A percentile compares a stretch with the other conserved stretches of the same genome.
phyloP scores from a whole-genome alignment of 2,113 vertebrate genomes.

The Rhinopomastus cyanomelas region DNA sequence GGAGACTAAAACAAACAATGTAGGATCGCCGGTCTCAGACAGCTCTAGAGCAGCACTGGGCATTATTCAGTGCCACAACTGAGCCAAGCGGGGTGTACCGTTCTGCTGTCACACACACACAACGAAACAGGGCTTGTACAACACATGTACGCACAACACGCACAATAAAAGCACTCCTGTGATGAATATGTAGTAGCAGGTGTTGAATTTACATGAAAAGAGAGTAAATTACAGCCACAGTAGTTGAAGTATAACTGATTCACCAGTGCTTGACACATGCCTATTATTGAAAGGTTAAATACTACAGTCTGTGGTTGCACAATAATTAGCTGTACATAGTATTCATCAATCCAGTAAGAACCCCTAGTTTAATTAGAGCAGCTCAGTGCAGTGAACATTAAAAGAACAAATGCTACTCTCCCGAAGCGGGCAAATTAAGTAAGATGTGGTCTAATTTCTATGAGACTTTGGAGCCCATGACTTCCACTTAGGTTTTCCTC shows the following conservation, averaged over 20 bases:
- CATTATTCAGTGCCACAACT: fast-evolving
- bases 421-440: neutral
- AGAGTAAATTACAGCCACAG: neutral
- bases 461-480: neutral
- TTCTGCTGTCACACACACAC: neutral
- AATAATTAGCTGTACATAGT: neutral
- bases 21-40: neutral
- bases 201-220: neutral
- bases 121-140: neutral
- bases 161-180: neutral
- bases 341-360: neutral
- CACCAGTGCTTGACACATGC: neutral
- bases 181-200: neutral
- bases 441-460: neutral
- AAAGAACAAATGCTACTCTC: neutral
- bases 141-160: neutral
- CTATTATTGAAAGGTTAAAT: neutral
- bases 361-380: neutral
- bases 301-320: neutral
- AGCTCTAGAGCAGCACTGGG: neutral
- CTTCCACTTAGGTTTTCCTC: neutral
- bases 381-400: neutral
- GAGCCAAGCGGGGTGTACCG: fast-evolving
- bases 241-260: neutral
- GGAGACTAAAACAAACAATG: neutral